Conservation (phyloP, 2,888 invertebrate species). For the Synanthedon vespiformis region DNA sequence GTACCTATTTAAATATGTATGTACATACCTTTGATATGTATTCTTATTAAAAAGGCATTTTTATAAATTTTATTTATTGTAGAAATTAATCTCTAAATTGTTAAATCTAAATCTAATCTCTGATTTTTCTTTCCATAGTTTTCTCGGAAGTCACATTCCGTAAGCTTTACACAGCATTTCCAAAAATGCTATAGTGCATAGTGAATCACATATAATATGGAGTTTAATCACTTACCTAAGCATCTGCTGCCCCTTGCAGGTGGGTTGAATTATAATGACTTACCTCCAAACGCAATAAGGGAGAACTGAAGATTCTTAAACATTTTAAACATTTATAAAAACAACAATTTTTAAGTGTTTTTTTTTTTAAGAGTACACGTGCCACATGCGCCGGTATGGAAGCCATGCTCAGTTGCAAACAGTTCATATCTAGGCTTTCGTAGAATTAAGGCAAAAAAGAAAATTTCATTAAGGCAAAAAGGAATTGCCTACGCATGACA, state of each 20-base stretch:
- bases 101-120: no score
- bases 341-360: neutral
- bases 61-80: no score
- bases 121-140: no score
- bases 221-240: neutral
- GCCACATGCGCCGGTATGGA: constrained; percentile 48
- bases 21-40: no score
- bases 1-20: no score
- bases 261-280: neutral
- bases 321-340: neutral
- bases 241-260: neutral
- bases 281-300: constrained; percentile 12
- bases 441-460: constrained; percentile 6
- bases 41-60: no score
- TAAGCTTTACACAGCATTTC: no score
- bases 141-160: no score
- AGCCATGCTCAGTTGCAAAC: constrained; percentile 60
- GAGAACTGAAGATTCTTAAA: neutral
- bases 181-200: neutral
- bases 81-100: no score
- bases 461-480: neutral
- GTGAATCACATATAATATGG: neutral
- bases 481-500: neutral
- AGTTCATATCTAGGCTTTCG: constrained; percentile 2
- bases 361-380: constrained; percentile 18